These are phyloP conservation scores for Agonopterix heracliana DNA, from an alignment of 2,888 invertebrate genomes.

Conservation along the genomic window DNA sequence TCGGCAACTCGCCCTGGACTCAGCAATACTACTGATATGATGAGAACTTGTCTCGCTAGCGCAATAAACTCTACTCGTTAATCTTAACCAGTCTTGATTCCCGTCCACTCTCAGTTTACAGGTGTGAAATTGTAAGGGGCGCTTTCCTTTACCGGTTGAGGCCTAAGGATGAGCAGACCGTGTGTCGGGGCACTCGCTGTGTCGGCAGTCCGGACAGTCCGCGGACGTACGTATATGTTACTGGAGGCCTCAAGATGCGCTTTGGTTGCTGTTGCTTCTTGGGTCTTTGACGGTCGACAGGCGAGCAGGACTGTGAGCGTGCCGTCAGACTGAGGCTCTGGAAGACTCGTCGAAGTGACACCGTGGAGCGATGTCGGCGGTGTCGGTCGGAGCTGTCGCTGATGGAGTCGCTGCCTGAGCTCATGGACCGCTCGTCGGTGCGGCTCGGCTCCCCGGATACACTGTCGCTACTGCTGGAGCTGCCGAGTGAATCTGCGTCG, in stretches of 20 bases:
- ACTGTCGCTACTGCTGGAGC: conserved; percentile 67
- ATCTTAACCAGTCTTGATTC: conserved; percentile 66
- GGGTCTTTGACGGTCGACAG: conserved; percentile 58
- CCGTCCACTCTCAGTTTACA: conserved; percentile 34
- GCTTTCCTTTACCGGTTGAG: conserved; percentile 52
- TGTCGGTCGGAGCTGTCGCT: conserved; percentile 77
- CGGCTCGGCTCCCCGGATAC: conserved; percentile 54
- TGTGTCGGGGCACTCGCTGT: conserved; percentile 83
- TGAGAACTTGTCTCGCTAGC: conserved; percentile 46
- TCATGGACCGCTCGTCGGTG: conserved; percentile 64
- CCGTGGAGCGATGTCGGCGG: conserved; percentile 72
- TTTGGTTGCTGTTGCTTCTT: conserved; percentile 81
- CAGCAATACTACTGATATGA: conserved; percentile 64
- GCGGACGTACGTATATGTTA: conserved; percentile 86
- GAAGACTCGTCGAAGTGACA: conserved; percentile 83
- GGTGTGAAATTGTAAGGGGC: conserved; percentile 10
- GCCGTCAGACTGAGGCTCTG: conserved; percentile 80
- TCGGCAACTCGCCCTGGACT: conserved; percentile 31
- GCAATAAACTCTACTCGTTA: conserved; percentile 48
- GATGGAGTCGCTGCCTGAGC: conserved; percentile 78
- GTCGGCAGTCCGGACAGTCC: conserved; percentile 89
- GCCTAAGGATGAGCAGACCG: conserved; percentile 49
- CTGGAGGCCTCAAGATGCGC: conserved; percentile 85
- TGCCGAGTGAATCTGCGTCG: conserved; percentile 57
- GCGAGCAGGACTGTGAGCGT: conserved; percentile 80